Evolutionary conservation across 1,140 invertebrate genomes (phyloP), one percentile per base, ranked within the genome.

Genomic region (Thaumetopoea pityocampa): DNA sequence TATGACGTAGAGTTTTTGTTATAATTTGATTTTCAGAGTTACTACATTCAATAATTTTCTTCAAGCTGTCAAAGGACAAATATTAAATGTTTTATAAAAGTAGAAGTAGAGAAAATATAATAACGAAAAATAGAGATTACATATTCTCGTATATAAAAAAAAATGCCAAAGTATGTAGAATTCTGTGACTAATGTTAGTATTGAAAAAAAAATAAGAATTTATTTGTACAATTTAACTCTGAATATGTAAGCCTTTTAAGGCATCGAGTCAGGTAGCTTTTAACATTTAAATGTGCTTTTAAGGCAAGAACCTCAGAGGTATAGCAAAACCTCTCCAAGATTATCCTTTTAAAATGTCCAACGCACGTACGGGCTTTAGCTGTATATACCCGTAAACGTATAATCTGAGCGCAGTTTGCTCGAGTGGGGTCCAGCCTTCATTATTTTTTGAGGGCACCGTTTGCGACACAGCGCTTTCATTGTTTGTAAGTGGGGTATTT

Each of bases 341-440:
- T 49, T 48, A 54, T 35, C 49, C 50, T 57, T 49, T 55, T 38
- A 51, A 52, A 57, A 50, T 36, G 57, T 65, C 61, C 50, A 23
- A 38, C 35, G 44, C 50, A 57, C 35, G 46, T 34, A 47, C 40
- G 53, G 44, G 51, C 49, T 60, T 55, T 60, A 60, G 32, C 33
- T 34, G 35, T 44, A 18, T 43, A 24, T 43, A 60, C 36, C 33
- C 37, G 35, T 44, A 18, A 46, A 24, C 45, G 33, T 46, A 37
- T 47, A 42, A 23, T 27, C 32, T 46, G 52, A 51, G 35, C 49
- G 40, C 48, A 50, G 42, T 60, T 57, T 55, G 45, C 57, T 64
- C 54, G 56, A 71, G 66, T 61, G 49, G 34, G 66, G 63, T 68
- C 58, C 56, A 51, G 40, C 45, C 56, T 52, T 70, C 65, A 67